Percentiles rank a stretch among this genome's conserved stretches.
These are phyloP conservation scores for Oreocharis arfaki DNA, from an alignment of 2,113 vertebrate genomes.

Conservation along the genomic window DNA sequence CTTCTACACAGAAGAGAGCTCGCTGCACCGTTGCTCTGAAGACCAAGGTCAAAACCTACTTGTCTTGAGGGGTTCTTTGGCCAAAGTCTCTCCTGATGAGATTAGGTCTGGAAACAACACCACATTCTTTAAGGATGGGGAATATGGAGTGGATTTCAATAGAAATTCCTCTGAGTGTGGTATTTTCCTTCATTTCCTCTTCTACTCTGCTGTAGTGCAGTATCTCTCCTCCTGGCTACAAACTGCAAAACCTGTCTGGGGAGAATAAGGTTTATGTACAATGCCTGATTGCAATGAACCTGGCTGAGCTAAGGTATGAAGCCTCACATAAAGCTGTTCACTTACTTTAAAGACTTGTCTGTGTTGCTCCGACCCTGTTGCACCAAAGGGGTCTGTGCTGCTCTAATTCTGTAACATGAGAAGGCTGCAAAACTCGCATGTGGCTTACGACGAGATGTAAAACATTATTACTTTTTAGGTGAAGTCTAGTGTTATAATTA, in stretches of 20 bases:
- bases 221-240: not conserved
- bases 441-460: fast-evolving
- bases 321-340: not conserved
- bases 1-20: not conserved
- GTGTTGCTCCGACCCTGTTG: not conserved
- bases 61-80: not conserved
- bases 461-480: not conserved
- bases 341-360: not conserved
- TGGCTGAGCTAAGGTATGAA: not conserved
- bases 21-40: not conserved
- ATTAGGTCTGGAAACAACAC: not conserved
- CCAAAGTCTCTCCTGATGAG: not conserved
- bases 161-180: not conserved
- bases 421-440: not conserved
- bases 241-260: not conserved
- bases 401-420: not conserved
- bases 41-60: not conserved
- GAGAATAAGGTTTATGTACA: not conserved
- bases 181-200: conserved; percentile 45
- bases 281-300: not conserved
- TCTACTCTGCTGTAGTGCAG: not conserved
- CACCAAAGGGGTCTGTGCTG: not conserved
- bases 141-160: not conserved
- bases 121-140: not conserved
- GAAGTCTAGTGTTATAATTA: not conserved